These are phyloP conservation scores for Ochropacha duplaris DNA, from an alignment of 2,888 invertebrate genomes.

Conservation along the genomic window DNA sequence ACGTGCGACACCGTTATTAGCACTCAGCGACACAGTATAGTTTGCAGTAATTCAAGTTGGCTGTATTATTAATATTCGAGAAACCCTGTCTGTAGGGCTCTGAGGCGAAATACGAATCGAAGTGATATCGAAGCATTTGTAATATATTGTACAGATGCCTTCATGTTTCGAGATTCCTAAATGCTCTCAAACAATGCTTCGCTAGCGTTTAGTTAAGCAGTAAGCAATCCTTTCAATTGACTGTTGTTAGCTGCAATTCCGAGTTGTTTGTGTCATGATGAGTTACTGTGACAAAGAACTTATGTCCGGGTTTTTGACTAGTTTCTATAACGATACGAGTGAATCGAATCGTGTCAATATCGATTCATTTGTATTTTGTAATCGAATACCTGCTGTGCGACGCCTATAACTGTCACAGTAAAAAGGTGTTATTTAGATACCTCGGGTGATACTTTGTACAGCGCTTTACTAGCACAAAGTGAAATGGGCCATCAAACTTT, in stretches of 20 bases:
- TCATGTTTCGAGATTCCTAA: not conserved
- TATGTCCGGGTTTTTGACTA: slow-evolving; percentile 6
- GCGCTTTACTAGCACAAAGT: not conserved
- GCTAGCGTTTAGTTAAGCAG: not conserved
- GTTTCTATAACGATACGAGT: slow-evolving; percentile 3
- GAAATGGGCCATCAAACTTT: not conserved
- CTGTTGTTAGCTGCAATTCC: not conserved
- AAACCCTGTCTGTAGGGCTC: not conserved
- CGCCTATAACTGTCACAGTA: slow-evolving; percentile 6
- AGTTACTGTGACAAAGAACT: not conserved
- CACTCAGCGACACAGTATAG: not conserved
- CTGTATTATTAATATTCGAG: not conserved
- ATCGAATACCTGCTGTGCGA: slow-evolving; percentile 4
- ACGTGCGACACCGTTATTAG: slow-evolving; percentile 14
- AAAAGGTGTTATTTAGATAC: slow-evolving; percentile 1
- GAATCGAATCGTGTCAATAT: slow-evolving; percentile 2
- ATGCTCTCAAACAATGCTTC: not conserved
- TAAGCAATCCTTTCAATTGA: not conserved
- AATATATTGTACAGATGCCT: not conserved
- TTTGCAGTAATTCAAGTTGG: not conserved
- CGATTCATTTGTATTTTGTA: slow-evolving; percentile 6
- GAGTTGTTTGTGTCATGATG: not conserved
- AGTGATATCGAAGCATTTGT: not conserved
- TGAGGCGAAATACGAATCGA: not conserved
- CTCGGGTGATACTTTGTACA: not conserved